Conservation (phyloP, 2,113 vertebrate species). For the Spermophilus dauricus region DNA sequence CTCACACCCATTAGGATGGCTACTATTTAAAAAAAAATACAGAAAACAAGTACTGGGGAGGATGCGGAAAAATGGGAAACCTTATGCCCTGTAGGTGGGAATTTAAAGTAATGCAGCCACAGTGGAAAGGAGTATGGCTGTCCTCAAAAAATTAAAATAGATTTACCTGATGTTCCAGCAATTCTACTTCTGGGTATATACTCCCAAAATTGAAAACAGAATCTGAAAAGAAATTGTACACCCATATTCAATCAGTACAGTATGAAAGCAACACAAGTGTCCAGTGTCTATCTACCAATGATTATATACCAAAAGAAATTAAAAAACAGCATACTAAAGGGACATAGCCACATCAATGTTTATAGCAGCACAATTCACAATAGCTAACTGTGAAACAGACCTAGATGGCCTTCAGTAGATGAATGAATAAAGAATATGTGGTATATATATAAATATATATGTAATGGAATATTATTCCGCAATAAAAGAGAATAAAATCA, state of each 20-base stretch:
- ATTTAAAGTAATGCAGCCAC: background rate
- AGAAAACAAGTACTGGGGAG: background rate
- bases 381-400: no score
- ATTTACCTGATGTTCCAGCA: background rate
- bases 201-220: background rate
- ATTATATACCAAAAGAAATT: no score
- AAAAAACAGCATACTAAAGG: no score
- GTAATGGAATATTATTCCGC: no score
- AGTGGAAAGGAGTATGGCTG: background rate
- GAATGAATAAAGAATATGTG: no score
- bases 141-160: background rate
- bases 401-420: no score
- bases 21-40: background rate
- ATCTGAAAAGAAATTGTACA: background rate
- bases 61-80: background rate
- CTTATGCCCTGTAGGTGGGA: background rate
- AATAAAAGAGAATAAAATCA: no score
- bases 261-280: background rate
- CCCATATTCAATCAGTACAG: background rate
- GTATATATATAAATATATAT: no score
- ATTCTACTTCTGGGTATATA: background rate
- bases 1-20: background rate
- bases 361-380: no score
- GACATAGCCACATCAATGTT: no score
- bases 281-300: background rate